phyloP scores from a whole-genome alignment of 1,140 invertebrate genomes.

The Trigoniulus corallinus region DNA sequence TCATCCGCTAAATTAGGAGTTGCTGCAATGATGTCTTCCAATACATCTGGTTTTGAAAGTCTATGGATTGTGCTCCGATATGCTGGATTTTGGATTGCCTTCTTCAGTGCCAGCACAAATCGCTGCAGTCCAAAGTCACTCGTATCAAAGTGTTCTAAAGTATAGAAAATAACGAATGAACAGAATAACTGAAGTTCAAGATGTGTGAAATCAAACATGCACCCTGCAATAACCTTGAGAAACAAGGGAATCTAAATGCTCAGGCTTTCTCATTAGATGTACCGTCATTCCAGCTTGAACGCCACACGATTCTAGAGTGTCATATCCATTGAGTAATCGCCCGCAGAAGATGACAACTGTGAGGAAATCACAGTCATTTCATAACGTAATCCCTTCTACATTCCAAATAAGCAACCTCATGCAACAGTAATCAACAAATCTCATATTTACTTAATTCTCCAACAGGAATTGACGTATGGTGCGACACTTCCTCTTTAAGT shows the following conservation, averaged over 20 bases:
- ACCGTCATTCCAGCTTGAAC: constrained; percentile 12
- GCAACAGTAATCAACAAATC: too few species aligned
- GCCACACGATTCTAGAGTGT: constrained; percentile 11
- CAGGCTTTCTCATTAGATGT: constrained; percentile 7
- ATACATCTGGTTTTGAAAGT: constrained; percentile 17
- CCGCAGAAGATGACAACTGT: constrained; percentile 12
- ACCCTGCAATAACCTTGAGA: not conserved
- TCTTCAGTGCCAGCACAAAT: constrained; percentile 10
- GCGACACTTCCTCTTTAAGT: too few species aligned
- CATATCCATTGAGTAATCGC: constrained; percentile 8
- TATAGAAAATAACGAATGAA: not conserved
- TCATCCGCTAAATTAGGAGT: constrained; percentile 20
- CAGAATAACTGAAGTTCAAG: not conserved
- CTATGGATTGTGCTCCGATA: constrained; percentile 8
- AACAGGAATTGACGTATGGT: too few species aligned
- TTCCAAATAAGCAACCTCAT: too few species aligned
- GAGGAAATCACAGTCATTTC: too few species aligned
- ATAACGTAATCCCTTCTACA: too few species aligned
- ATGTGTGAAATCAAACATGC: not conserved
- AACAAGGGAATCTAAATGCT: not conserved
- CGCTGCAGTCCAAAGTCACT: constrained; percentile 6
- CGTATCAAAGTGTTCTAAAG: not conserved
- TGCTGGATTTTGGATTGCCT: constrained; percentile 11
- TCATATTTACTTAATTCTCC: too few species aligned
- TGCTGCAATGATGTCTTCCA: constrained; percentile 20